Conservation (phyloP, 2,113 vertebrate species). For the Phaethornis superciliosus region DNA sequence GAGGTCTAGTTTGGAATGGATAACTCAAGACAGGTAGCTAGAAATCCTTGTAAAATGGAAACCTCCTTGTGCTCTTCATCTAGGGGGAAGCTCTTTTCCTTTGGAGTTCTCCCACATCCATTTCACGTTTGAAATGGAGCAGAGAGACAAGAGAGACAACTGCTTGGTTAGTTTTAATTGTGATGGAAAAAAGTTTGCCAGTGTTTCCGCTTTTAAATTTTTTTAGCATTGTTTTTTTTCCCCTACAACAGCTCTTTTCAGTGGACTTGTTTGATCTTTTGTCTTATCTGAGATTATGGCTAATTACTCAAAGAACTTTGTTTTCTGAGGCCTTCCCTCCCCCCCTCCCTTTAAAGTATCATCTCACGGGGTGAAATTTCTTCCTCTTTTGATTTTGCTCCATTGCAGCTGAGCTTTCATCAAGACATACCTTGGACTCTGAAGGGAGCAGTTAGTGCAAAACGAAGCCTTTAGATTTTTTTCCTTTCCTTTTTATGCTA, state of each 20-base stretch:
- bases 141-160: background rate
- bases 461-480: background rate
- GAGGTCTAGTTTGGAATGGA: fast-evolving
- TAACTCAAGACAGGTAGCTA: fast-evolving
- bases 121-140: background rate
- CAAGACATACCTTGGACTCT: background rate
- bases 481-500: background rate
- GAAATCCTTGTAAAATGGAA: background rate
- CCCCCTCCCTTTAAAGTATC: background rate
- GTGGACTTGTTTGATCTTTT: constrained; percentile 58
- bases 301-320: constrained; percentile 66
- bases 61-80: fast-evolving
- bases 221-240: background rate
- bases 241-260: constrained; percentile 40
- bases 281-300: constrained; percentile 61
- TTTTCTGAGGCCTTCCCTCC: background rate
- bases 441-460: constrained; percentile 19
- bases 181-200: background rate
- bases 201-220: constrained; percentile 13
- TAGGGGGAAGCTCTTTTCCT: background rate
- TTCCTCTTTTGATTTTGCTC: constrained; percentile 33
- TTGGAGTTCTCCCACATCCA: background rate
- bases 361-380: background rate
- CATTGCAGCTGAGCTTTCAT: constrained; percentile 33
- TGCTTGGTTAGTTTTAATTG: background rate